These are phyloP conservation scores for Lytechinus variegatus DNA, from an alignment of 35 echinoderm and acorn worm species.

Conservation along the genomic window DNA sequence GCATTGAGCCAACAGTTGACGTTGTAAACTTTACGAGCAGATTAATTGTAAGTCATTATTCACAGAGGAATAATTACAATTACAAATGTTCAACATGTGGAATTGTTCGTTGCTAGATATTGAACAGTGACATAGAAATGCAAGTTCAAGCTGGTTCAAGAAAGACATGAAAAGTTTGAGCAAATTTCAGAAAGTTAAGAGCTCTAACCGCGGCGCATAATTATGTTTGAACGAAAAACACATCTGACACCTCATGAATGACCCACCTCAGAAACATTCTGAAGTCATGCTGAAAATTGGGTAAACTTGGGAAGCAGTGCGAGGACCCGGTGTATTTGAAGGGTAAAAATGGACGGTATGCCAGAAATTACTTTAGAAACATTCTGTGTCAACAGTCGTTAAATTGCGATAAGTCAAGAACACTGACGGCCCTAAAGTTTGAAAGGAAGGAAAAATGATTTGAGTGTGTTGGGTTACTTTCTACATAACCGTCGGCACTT, in stretches of 20 bases:
- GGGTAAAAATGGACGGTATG: background rate
- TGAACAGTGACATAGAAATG: background rate
- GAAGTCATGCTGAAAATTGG: constrained; percentile 11
- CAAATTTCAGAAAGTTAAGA: background rate
- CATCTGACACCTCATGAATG: background rate
- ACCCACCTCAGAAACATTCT: constrained; percentile 1
- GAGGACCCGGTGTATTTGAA: background rate
- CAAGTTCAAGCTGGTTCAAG: background rate
- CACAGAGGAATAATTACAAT: no score
- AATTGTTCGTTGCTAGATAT: background rate
- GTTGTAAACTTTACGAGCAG: no score
- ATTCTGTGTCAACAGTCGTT: constrained; percentile 33
- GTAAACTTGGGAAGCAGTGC: background rate
- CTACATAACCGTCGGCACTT: constrained; percentile 38
- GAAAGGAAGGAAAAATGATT: constrained; percentile 31
- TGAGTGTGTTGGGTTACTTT: constrained; percentile 50
- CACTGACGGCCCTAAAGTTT: background rate
- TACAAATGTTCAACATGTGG: no score
- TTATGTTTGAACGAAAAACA: constrained; percentile 20
- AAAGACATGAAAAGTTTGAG: background rate
- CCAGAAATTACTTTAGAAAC: constrained; percentile 33
- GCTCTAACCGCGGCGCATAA: background rate
- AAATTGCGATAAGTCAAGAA: constrained; percentile 20
- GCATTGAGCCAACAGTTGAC: no score
- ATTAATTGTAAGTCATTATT: no score